Percentiles rank a stretch among this genome's conserved stretches.
phyloP scores from a whole-genome alignment of 2,113 vertebrate species.

The Charina bottae region DNA sequence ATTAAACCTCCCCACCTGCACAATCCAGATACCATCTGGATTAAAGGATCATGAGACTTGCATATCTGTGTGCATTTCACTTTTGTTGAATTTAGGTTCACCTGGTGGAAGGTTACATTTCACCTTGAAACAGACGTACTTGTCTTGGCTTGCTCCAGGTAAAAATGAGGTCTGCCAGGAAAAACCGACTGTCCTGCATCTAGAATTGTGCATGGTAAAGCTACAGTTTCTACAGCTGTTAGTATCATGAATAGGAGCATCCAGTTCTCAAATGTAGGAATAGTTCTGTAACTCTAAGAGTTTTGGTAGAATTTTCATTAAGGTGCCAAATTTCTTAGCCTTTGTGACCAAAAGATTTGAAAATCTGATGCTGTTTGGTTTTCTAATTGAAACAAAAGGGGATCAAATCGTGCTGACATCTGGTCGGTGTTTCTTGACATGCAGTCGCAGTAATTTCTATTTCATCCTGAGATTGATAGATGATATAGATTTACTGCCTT shows the following conservation, averaged over 20 bases:
- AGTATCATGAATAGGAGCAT: background rate
- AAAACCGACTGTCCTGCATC: background rate
- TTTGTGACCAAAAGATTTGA: background rate
- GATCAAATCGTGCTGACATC: background rate
- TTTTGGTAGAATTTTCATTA: background rate
- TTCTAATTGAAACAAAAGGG: background rate
- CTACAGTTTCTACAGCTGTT: background rate
- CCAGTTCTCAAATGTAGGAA: background rate
- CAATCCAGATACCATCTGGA: background rate
- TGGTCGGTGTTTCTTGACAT: background rate
- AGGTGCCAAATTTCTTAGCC: background rate
- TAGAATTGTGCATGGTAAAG: background rate
- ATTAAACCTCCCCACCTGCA: background rate
- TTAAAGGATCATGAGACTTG: background rate
- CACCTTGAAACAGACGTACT: background rate
- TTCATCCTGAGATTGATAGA: background rate
- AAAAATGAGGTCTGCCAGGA: background rate
- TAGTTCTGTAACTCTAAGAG: background rate
- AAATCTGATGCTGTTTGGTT: background rate
- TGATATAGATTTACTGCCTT: background rate
- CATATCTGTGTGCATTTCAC: background rate
- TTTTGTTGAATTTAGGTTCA: constrained; percentile 1
- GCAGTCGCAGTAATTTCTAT: background rate
- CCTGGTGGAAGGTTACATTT: background rate
- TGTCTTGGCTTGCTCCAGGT: background rate